Evolutionary conservation across 2,797 vertebrate genomes (phyloP).

Genomic region (Remorina albescens): DNA sequence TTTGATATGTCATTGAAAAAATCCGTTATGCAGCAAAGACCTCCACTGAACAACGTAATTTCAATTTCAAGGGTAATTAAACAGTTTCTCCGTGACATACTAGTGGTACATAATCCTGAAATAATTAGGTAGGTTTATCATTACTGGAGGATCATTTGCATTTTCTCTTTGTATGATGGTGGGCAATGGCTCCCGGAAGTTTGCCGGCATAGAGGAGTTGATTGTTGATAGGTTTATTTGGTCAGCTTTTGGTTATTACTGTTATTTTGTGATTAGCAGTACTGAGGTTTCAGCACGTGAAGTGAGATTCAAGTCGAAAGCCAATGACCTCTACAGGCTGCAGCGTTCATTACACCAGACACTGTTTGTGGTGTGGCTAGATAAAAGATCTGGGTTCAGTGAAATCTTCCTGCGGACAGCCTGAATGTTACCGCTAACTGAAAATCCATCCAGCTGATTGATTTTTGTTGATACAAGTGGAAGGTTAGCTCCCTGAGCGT

Average conservation of each 20-base stretch:
- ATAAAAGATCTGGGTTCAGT: background rate
- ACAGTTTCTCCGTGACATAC: conserved; percentile 1
- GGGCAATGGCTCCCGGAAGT: background rate
- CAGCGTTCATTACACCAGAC: conserved; percentile 7
- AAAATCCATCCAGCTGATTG: background rate
- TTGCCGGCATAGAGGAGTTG: conserved; percentile 2
- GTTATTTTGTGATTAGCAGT: background rate
- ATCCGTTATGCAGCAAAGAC: conserved; percentile 36
- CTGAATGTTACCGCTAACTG: background rate
- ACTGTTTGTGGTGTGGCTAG: background rate
- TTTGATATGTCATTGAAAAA: conserved; percentile 14
- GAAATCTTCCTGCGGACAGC: background rate
- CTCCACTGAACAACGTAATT: conserved; percentile 42
- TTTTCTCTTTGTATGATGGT: background rate
- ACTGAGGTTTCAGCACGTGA: background rate
- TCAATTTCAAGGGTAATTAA: conserved; percentile 50
- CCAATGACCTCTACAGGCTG: background rate
- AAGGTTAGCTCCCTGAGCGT: background rate
- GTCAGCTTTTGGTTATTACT: conserved; percentile 4
- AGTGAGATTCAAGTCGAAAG: background rate
- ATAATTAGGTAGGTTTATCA: background rate
- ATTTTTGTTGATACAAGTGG: background rate
- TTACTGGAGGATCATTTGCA: background rate
- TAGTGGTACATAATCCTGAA: background rate
- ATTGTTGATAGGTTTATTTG: conserved; percentile 17